Percentiles rank a stretch among this genome's conserved stretches.
Evolutionary conservation across 2,888 invertebrate species (phyloP).

Genomic region (Trichopria drosophilae): DNA sequence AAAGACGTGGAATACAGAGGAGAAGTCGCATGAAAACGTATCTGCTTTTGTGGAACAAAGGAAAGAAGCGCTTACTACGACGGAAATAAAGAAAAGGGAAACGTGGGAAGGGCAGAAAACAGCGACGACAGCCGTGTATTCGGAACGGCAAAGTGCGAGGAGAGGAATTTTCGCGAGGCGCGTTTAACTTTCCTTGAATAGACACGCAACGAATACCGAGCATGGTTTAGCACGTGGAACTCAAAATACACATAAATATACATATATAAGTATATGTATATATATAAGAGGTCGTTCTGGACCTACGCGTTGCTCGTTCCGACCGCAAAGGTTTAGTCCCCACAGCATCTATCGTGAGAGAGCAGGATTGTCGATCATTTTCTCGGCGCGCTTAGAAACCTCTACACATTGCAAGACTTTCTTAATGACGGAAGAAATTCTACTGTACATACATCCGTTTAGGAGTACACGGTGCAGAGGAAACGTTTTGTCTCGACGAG

Average conservation of each 20-base stretch:
- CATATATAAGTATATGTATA: too few relatives aligned
- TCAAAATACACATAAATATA: too few relatives aligned
- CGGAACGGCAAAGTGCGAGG: too few relatives aligned
- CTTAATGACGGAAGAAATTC: conserved; percentile 59
- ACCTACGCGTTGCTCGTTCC: conserved; percentile 31
- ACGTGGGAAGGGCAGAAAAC: too few relatives aligned
- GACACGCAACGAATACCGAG: conserved; percentile 36
- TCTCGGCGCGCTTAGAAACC: conserved; percentile 45
- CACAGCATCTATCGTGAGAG: conserved; percentile 1
- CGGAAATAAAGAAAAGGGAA: conserved; percentile 25
- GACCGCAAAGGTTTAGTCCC: conserved; percentile 39
- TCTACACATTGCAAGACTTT: conserved; percentile 52
- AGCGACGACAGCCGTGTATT: too few relatives aligned
- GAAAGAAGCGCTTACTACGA: too few relatives aligned
- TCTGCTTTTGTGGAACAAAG: too few relatives aligned
- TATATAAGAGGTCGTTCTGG: conserved; percentile 19
- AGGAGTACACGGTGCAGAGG: conserved; percentile 44
- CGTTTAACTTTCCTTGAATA: conserved; percentile 52
- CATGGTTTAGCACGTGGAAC: conserved; percentile 14
- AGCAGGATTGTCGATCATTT: conserved; percentile 38
- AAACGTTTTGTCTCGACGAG: conserved; percentile 49
- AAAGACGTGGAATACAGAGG: too few relatives aligned
- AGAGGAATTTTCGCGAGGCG: conserved; percentile 45
- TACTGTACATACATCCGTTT: conserved; percentile 54
- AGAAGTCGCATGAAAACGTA: too few relatives aligned